These are phyloP conservation scores for Autographa gamma DNA, from an alignment of 2,888 invertebrate genomes.

Conservation along the genomic window DNA sequence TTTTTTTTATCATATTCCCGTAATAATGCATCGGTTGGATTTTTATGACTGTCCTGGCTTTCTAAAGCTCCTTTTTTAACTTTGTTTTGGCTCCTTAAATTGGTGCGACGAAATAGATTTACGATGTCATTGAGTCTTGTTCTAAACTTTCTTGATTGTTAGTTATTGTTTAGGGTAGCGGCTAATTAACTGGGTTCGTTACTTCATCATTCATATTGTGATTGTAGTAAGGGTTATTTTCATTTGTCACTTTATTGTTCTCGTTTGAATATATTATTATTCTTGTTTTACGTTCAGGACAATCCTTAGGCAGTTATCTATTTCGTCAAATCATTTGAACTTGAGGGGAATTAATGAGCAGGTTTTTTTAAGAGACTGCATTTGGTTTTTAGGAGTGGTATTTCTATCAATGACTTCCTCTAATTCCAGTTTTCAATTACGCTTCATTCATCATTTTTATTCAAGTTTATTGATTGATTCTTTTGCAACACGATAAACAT, in stretches of 20 bases:
- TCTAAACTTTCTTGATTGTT: slow-evolving; percentile 49
- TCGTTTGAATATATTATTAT: background rate
- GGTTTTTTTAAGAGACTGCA: background rate
- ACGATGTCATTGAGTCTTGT: slow-evolving; percentile 53
- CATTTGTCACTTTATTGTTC: slow-evolving; percentile 12
- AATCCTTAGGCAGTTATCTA: background rate
- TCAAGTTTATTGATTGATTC: background rate
- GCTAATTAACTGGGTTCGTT: slow-evolving; percentile 39
- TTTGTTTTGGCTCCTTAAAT: slow-evolving; percentile 67
- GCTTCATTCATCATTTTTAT: slow-evolving; percentile 1
- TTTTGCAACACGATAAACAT: background rate
- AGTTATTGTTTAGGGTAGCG: slow-evolving; percentile 44
- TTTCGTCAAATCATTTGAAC: background rate
- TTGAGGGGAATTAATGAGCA: background rate
- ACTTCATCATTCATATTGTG: slow-evolving; percentile 30
- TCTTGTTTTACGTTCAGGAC: background rate
- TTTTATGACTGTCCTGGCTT: slow-evolving; percentile 66
- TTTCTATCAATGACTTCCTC: slow-evolving; percentile 4
- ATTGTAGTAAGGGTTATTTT: slow-evolving; percentile 9
- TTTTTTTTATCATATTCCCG: slow-evolving; percentile 75
- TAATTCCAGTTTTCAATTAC: background rate
- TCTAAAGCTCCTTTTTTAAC: slow-evolving; percentile 65
- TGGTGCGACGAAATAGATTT: slow-evolving; percentile 54
- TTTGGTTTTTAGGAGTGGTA: background rate
- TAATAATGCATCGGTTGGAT: slow-evolving; percentile 65